A percentile compares a stretch with the other conserved stretches of the same genome.
phyloP scores from a whole-genome alignment of 2,888 invertebrate genomes.

The Oscheius sp. region DNA sequence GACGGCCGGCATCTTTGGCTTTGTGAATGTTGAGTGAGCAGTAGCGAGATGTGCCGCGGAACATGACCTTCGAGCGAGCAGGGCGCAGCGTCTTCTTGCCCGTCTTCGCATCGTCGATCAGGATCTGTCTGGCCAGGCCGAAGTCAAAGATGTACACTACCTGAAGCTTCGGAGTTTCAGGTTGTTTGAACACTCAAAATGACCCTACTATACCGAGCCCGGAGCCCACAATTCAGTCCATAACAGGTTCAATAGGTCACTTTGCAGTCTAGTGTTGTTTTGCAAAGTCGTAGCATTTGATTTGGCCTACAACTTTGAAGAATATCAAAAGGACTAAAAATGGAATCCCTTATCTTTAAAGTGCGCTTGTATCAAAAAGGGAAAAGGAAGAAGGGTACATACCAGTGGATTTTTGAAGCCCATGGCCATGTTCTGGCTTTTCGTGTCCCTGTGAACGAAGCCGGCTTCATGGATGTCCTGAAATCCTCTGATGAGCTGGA shows the following conservation, averaged over 20 bases:
- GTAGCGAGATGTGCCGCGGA: constrained; percentile 90
- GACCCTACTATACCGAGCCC: too few relatives aligned
- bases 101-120: constrained; percentile 74
- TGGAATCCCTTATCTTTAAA: too few relatives aligned
- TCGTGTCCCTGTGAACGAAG: constrained; percentile 65
- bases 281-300: too few relatives aligned
- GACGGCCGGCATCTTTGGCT: constrained; percentile 96
- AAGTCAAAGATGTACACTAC: constrained; percentile 67
- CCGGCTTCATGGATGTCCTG: constrained; percentile 64
- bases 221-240: too few relatives aligned
- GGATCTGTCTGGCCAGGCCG: constrained; percentile 66
- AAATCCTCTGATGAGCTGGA: constrained; percentile 51
- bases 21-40: constrained; percentile 98
- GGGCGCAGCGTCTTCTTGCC: constrained; percentile 80
- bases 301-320: too few relatives aligned
- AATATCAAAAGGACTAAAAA: too few relatives aligned
- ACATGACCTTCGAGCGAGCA: constrained; percentile 56
- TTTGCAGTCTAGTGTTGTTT: too few relatives aligned
- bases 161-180: constrained; percentile 5
- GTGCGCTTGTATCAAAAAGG: too few relatives aligned
- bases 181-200: too few relatives aligned
- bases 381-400: too few relatives aligned
- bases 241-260: too few relatives aligned
- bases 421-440: constrained; percentile 64
- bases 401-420: constrained; percentile 37